Base-by-base conservation (phyloP, 2,113 vertebrate species). In the Prunella himalayana region DNA sequence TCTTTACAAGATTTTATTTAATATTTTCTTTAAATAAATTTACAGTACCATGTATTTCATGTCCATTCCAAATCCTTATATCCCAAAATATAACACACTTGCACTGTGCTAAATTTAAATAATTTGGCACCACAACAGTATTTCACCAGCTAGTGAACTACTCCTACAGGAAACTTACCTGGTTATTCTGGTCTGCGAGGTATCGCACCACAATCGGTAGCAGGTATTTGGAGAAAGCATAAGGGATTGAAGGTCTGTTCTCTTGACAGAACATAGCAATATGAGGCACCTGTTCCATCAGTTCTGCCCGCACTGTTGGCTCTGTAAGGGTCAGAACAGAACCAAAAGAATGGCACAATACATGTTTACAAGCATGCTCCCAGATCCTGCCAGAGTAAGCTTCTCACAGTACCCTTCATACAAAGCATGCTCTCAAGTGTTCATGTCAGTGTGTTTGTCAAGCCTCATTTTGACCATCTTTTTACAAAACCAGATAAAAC, bases 191-290 rank as follows among this genome's bases (percentile, higher is more conserved):
- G 94, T 99, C 99, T 83, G 98, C 98, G 0, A 99, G 98, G 90
- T 99, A 99, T 71, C 98, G 95, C 82, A 99, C 98, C 95, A 99
- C 98, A 68, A 99, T 98, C 33, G 99, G 99, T 3, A 99, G 93
- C n/a, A 99, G 97, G 95, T 98, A 99, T 92, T 98, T 99, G 91
- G 98, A 99, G 94, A 99, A 99, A 82, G 98, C 98, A 24, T 97
- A 98, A 0, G 98, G 99, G 82, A 99, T 98, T 24, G 98, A 98
- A 95, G 99, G 98, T 82, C 98, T 97, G 92, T 98, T 99, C 96
- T 99, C 98, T 96, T 99, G 98, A 96, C 98, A 99, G 97, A 99
- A 99, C 97, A 99, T 98, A 63, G 98, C 98, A 59, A 99, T 98
- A 45, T 99, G 98, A 93, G 98, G 99, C 86, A 99, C 98, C 95